These are phyloP conservation scores for Alcedo quadribrachys DNA, from an alignment of 2,797 vertebrate species.

Conservation along the genomic window DNA sequence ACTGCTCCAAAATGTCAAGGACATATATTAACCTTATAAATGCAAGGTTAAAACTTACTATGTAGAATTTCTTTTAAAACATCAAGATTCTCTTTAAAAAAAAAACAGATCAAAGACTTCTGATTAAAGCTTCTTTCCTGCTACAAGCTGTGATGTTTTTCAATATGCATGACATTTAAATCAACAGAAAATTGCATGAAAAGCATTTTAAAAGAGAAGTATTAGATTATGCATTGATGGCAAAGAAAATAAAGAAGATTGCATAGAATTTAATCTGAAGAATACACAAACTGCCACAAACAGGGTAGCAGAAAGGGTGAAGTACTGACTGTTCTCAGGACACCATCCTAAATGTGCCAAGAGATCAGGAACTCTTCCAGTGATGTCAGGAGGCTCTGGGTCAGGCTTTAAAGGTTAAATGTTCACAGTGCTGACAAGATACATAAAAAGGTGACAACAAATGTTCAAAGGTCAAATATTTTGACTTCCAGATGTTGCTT, in stretches of 20 bases:
- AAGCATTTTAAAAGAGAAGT: neutral
- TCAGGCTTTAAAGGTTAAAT: neutral
- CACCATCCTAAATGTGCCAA: neutral
- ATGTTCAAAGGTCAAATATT: conserved; percentile 52
- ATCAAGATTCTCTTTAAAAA: neutral
- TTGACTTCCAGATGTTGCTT: conserved; percentile 47
- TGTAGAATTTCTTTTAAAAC: neutral
- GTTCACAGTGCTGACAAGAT: conserved; percentile 18
- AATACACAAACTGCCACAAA: neutral
- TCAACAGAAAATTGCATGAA: neutral
- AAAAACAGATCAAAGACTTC: neutral
- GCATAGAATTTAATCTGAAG: neutral
- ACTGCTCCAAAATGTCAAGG: neutral
- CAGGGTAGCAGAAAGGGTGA: neutral
- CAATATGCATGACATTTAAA: neutral
- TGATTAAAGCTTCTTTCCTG: neutral
- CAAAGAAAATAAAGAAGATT: neutral
- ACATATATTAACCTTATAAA: neutral
- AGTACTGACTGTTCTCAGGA: neutral
- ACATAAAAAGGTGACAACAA: conserved; percentile 25
- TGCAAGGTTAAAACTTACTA: neutral
- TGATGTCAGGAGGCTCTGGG: neutral
- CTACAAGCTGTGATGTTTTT: neutral
- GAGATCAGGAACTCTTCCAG: neutral
- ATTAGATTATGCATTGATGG: neutral